Conservation (phyloP, 2,113 vertebrate genomes). For the Microcebus murinus region DNA sequence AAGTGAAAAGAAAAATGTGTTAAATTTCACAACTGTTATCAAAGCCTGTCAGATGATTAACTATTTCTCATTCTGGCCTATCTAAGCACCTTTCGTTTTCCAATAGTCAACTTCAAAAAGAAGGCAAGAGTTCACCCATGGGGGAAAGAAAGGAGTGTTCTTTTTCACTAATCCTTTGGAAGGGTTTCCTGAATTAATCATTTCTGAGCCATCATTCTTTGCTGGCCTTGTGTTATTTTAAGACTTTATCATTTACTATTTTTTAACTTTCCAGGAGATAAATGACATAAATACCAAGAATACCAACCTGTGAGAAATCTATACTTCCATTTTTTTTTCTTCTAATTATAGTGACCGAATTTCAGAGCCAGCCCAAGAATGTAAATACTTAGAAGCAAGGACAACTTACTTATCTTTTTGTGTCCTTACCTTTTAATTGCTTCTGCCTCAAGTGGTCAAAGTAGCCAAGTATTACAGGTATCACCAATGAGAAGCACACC, state of each 20-base stretch:
- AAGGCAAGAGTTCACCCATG: slow-evolving; percentile 50
- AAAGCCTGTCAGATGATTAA: slow-evolving; percentile 19
- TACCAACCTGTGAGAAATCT: slow-evolving; percentile 67
- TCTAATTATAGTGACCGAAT: slow-evolving; percentile 43
- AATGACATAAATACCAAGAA: slow-evolving; percentile 72
- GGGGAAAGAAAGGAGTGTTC: slow-evolving; percentile 50
- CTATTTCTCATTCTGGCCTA: slow-evolving; percentile 45
- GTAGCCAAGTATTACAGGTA: neutral
- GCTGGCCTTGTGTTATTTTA: slow-evolving; percentile 71
- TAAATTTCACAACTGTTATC: slow-evolving; percentile 71
- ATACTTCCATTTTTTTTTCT: slow-evolving; percentile 1
- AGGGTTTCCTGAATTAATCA: slow-evolving; percentile 67
- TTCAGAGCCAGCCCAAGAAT: neutral
- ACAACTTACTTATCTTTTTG: neutral
- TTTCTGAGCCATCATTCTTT: slow-evolving; percentile 68
- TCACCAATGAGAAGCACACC: neutral
- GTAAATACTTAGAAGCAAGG: slow-evolving; percentile 18
- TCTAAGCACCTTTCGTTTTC: slow-evolving; percentile 33
- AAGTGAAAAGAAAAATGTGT: slow-evolving; percentile 68
- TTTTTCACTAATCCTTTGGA: slow-evolving; percentile 56
- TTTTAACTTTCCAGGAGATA: slow-evolving; percentile 72
- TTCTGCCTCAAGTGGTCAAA: slow-evolving; percentile 8
- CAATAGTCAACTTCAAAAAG: slow-evolving; percentile 60
- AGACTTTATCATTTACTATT: slow-evolving; percentile 72
- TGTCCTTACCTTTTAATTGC: neutral